Conservation (phyloP, 2,113 vertebrate genomes). For the Phylloscopus trochiloides region DNA sequence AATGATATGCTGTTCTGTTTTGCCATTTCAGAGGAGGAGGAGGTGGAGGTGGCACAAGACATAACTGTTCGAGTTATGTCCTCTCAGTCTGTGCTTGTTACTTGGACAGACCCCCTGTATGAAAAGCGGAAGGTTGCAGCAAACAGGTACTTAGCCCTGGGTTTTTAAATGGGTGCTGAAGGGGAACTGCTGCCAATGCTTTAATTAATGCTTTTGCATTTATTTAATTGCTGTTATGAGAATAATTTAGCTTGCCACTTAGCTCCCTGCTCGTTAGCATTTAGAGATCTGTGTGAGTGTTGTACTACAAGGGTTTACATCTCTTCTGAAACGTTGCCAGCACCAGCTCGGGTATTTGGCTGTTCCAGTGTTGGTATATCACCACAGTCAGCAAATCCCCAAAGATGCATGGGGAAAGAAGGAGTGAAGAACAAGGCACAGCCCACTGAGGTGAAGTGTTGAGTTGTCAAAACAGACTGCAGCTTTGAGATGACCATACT, state of each 20-base stretch:
- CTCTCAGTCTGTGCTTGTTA: constrained; percentile 91
- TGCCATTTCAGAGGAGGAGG: constrained; percentile 82
- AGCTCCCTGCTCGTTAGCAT: accelerated
- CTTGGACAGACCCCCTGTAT: constrained; percentile 88
- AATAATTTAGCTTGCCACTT: not conserved
- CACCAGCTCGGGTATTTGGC: not conserved
- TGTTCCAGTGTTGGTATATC: not conserved
- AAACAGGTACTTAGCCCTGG: constrained; percentile 65
- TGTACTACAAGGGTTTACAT: not conserved
- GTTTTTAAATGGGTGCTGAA: not conserved
- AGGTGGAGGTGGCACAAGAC: constrained; percentile 83
- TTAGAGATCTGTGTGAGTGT: not conserved
- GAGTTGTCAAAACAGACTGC: not conserved
- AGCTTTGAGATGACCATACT: accelerated
- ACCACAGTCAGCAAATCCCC: not conserved
- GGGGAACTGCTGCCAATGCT: not conserved
- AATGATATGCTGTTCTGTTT: not conserved
- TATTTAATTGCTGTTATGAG: not conserved
- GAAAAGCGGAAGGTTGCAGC: constrained; percentile 80
- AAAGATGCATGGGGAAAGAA: not conserved
- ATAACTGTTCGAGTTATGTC: constrained; percentile 92
- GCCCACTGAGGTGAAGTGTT: not conserved
- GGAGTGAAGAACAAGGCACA: not conserved
- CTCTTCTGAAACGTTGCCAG: not conserved
- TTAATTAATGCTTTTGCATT: not conserved